These are phyloP conservation scores for Megalurothrips usitatus DNA, from an alignment of 2,888 invertebrate genomes.

Conservation along the genomic window DNA sequence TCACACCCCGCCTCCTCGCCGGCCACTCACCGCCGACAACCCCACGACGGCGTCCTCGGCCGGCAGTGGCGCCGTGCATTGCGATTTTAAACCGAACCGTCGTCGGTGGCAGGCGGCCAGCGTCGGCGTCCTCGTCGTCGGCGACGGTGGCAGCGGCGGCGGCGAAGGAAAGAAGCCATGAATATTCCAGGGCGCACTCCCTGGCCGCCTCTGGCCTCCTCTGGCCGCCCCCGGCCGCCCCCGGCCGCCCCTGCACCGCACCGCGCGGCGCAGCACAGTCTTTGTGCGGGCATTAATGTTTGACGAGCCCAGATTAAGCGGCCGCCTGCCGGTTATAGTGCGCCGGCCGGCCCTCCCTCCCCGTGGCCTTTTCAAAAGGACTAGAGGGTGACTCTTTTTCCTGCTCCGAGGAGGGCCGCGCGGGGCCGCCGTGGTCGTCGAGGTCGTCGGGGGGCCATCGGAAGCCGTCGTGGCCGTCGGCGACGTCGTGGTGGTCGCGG, in stretches of 20 bases:
- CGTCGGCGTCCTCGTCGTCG: not conserved
- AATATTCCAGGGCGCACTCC: not conserved
- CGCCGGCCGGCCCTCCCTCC: not conserved
- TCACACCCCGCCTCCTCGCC: no score
- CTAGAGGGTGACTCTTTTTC: not conserved
- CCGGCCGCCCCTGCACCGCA: no score
- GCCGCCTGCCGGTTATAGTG: not conserved
- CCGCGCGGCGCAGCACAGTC: not conserved
- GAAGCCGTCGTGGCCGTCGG: no score
- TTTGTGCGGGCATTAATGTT: constrained; percentile 10
- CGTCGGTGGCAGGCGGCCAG: not conserved
- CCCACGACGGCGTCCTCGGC: no score
- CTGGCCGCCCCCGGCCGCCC: no score
- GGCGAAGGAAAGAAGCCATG: not conserved
- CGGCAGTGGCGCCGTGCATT: no score
- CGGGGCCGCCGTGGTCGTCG: no score
- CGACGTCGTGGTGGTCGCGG: no score
- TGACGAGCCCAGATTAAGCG: constrained; percentile 9
- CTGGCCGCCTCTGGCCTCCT: not conserved
- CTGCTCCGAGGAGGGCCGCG: not conserved
- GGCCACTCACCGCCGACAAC: no score
- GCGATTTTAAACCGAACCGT: not conserved
- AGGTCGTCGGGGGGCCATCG: no score
- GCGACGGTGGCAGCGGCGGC: no score
- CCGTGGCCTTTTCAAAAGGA: not conserved